Conservation (phyloP, 1,140 invertebrate species). For the Oscheius sp. region DNA sequence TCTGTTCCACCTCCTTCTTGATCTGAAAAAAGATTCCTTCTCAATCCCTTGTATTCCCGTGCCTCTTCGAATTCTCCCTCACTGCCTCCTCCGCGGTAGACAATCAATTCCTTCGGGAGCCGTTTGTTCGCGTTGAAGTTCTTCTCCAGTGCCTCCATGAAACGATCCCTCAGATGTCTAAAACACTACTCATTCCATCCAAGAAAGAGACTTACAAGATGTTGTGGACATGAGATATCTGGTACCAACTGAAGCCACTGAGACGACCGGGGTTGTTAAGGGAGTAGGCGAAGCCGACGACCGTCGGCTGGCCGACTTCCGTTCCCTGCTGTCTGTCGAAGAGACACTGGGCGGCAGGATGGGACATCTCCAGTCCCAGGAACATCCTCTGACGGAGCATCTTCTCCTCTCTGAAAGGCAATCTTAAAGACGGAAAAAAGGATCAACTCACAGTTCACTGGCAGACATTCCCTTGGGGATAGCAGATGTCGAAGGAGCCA, state of each 20-base stretch:
- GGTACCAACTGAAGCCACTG: background rate
- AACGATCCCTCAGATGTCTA: background rate
- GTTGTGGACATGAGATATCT: background rate
- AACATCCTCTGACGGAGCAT: slow-evolving; percentile 1
- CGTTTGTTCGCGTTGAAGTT: background rate
- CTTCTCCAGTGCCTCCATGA: background rate
- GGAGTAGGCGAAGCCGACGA: background rate
- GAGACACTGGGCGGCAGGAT: background rate
- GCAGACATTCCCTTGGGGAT: background rate
- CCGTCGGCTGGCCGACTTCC: background rate
- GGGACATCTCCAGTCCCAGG: slow-evolving; percentile 3
- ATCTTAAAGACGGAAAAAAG: background rate
- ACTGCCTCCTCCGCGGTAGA: background rate
- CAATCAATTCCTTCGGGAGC: background rate
- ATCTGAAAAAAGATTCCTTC: too few species aligned
- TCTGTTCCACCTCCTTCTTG: too few species aligned
- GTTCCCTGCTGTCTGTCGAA: background rate
- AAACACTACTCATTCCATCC: background rate
- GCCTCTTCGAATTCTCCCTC: slow-evolving; percentile 8
- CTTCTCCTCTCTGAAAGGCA: background rate
- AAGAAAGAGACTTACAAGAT: background rate
- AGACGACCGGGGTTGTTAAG: background rate
- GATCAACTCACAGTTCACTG: background rate
- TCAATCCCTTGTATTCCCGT: too few species aligned
- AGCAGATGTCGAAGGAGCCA: background rate